phyloP scores from a whole-genome alignment of 37 sponge, comb jelly and placozoan species.

The Chondrilla cf. caribensis region DNA sequence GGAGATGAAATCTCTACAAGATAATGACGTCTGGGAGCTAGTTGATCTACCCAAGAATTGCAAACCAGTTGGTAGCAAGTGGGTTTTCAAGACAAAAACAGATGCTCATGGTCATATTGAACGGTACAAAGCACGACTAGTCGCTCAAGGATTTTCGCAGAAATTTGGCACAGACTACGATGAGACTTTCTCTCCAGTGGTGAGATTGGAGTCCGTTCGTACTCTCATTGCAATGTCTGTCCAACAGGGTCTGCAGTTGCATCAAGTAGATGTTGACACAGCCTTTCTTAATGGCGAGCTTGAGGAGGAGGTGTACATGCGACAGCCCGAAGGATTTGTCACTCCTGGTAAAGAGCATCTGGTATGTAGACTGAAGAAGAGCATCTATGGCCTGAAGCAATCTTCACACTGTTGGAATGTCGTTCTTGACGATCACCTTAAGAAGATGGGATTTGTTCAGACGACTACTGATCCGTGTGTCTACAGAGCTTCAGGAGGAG shows the following conservation, averaged over 20 bases:
- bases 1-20: conserved; percentile 46
- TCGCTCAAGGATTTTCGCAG: conserved; percentile 60
- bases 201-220: conserved; percentile 28
- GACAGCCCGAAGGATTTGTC: conserved; percentile 44
- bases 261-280: conserved; percentile 52
- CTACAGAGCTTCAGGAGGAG: conserved; percentile 8
- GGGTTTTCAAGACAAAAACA: conserved; percentile 46
- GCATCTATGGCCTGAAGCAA: conserved; percentile 46
- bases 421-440: conserved; percentile 18
- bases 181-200: conserved; percentile 53
- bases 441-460: conserved; percentile 47
- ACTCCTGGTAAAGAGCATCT: conserved; percentile 27
- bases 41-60: conserved; percentile 36
- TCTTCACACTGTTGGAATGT: conserved; percentile 38
- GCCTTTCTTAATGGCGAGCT: conserved; percentile 54
- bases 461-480: conserved; percentile 48
- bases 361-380: conserved; percentile 39
- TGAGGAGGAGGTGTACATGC: conserved; percentile 54
- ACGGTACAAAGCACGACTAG: conserved; percentile 45
- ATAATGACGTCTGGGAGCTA: conserved; percentile 55
- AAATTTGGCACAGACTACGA: conserved; percentile 44
- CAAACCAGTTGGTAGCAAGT: conserved; percentile 52
- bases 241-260: conserved; percentile 28
- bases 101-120: conserved; percentile 34
- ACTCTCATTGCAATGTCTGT: conserved; percentile 27